Evolutionary conservation across 2,888 invertebrate species (phyloP).

Genomic region (Craniophora ligustri): DNA sequence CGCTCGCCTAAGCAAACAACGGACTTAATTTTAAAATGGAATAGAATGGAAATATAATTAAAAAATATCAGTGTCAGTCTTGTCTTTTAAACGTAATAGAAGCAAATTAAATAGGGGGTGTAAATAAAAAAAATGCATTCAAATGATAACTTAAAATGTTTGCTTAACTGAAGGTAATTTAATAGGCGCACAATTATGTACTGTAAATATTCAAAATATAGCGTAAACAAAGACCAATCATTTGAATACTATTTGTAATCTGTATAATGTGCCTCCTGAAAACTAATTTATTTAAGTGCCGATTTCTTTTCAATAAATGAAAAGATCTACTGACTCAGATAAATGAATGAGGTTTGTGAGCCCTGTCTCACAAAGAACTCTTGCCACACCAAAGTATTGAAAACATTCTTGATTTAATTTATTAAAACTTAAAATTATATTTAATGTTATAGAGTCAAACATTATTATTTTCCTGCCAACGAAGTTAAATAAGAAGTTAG

Average conservation of each 20-base stretch:
- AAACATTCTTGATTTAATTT: too few relatives aligned
- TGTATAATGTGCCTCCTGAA: conserved; percentile 16
- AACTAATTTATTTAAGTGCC: conserved; percentile 35
- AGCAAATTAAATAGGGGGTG: neutral
- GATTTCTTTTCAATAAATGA: conserved; percentile 34
- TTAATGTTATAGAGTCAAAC: neutral
- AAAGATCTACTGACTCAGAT: conserved; percentile 22
- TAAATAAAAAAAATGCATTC: neutral
- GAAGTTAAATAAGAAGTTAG: neutral
- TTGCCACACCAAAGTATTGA: too few relatives aligned
- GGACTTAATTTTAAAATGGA: conserved; percentile 38
- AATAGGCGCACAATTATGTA: too few relatives aligned
- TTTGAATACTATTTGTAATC: too few relatives aligned
- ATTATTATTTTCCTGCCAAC: neutral
- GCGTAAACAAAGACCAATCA: too few relatives aligned
- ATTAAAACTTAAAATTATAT: too few relatives aligned
- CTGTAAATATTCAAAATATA: too few relatives aligned
- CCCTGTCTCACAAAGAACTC: conserved; percentile 15
- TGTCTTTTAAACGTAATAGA: neutral
- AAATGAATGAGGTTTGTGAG: conserved; percentile 16
- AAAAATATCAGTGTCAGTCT: neutral
- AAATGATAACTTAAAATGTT: neutral
- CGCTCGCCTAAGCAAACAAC: conserved; percentile 24
- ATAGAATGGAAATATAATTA: neutral
- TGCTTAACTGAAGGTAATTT: too few relatives aligned